Percentiles rank a stretch among this genome's conserved stretches.
phyloP scores from a whole-genome alignment of 2,797 vertebrate genomes.

The Lerista edwardsae region DNA sequence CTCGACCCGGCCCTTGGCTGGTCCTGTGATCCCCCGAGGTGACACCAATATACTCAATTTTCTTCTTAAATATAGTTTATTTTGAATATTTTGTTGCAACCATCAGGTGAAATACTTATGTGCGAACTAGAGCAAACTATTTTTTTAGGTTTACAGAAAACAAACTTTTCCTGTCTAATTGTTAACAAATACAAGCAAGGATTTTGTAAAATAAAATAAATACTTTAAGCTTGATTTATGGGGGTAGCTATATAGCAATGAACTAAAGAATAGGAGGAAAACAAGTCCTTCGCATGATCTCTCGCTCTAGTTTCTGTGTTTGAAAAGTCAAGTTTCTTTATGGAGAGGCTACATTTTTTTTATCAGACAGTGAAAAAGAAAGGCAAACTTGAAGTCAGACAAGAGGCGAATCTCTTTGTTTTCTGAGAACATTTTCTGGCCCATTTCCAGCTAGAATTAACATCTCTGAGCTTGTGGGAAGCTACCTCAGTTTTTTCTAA shows the following conservation, averaged over 20 bases:
- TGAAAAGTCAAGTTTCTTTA: background rate
- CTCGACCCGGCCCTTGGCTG: too few species aligned
- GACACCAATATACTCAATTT: background rate
- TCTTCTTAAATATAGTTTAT: background rate
- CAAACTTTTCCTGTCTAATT: background rate
- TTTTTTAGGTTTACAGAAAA: background rate
- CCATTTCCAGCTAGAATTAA: constrained; percentile 4
- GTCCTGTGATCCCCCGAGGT: too few species aligned
- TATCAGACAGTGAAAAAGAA: constrained; percentile 2
- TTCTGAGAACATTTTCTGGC: constrained; percentile 20
- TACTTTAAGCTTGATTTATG: background rate
- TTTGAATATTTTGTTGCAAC: background rate
- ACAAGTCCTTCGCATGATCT: background rate
- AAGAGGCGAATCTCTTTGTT: background rate
- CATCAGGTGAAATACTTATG: background rate
- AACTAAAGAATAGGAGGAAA: background rate
- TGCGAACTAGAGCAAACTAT: background rate
- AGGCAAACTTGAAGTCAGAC: background rate
- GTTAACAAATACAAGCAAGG: background rate
- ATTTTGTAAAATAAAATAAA: background rate
- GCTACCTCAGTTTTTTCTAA: constrained; percentile 5
- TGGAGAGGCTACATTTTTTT: background rate
- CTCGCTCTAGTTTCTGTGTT: background rate
- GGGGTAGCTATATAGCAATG: background rate
- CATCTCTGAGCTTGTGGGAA: constrained; percentile 6